These are phyloP conservation scores for Agrypnus murinus DNA, from an alignment of 2,888 invertebrate genomes.

Conservation along the genomic window DNA sequence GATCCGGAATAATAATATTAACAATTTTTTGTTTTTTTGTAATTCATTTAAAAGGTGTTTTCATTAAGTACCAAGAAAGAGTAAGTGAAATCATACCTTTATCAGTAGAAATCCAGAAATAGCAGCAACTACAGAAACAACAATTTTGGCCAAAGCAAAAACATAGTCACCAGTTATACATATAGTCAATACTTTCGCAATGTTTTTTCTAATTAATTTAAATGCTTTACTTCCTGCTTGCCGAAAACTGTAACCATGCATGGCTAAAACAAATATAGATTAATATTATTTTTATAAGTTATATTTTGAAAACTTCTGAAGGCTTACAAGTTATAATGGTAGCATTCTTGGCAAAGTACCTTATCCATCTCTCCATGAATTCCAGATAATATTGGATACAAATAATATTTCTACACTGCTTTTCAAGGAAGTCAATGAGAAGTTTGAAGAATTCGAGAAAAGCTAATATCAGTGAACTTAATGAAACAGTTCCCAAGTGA, in stretches of 20 bases:
- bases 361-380: slow-evolving; percentile 79
- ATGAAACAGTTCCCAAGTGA: slow-evolving; percentile 85
- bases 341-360: slow-evolving; percentile 80
- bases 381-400: slow-evolving; percentile 77
- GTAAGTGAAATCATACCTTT: no score
- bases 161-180: slow-evolving; percentile 84
- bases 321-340: slow-evolving; percentile 80
- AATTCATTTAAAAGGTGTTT: no score
- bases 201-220: slow-evolving; percentile 76
- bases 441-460: slow-evolving; percentile 79
- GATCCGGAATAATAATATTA: no score
- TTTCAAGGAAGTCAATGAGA: slow-evolving; percentile 69
- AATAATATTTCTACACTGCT: slow-evolving; percentile 73
- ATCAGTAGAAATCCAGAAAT: slow-evolving; percentile 76
- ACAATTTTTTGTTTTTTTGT: not conserved
- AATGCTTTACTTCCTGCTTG: slow-evolving; percentile 78
- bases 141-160: slow-evolving; percentile 79
- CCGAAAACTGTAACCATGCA: slow-evolving; percentile 79
- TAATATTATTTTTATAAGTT: not conserved
- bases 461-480: slow-evolving; percentile 84
- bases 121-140: slow-evolving; percentile 76
- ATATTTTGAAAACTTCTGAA: slow-evolving; percentile 4
- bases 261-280: slow-evolving; percentile 71
- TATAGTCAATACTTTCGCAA: slow-evolving; percentile 79
- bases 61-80: no score